Percentiles rank a stretch among this genome's conserved stretches.
These are phyloP conservation scores for Cacoxenus indagator DNA, from an alignment of 2,888 invertebrate species.

Conservation along the genomic window DNA sequence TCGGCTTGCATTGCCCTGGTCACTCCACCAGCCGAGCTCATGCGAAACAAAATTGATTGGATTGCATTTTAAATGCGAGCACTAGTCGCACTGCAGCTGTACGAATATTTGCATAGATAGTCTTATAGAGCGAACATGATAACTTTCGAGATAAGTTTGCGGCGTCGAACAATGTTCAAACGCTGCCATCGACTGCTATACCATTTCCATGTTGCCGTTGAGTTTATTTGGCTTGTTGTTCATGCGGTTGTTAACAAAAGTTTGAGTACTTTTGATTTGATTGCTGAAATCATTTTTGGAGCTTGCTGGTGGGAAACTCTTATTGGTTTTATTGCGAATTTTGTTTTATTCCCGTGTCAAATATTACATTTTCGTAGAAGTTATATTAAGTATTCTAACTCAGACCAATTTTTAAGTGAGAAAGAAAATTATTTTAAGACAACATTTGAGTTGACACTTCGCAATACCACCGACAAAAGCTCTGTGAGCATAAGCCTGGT, in stretches of 20 bases:
- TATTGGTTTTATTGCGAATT: too few species aligned
- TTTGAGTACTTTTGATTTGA: conserved; percentile 26
- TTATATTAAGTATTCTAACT: neutral
- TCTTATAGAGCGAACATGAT: conserved; percentile 8
- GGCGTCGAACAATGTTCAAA: conserved; percentile 38
- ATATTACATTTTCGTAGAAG: conserved; percentile 42
- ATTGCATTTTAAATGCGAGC: conserved; percentile 34
- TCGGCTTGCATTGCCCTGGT: conserved; percentile 21
- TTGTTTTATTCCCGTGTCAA: conserved; percentile 13
- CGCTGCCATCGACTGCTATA: conserved; percentile 42
- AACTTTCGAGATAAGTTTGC: conserved; percentile 55
- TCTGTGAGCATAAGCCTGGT: too few species aligned
- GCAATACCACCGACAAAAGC: too few species aligned
- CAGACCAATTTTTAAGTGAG: neutral
- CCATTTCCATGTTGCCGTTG: conserved; percentile 54
- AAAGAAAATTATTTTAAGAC: neutral
- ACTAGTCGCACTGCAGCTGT: conserved; percentile 39
- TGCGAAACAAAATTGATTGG: conserved; percentile 49
- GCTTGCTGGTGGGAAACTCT: neutral
- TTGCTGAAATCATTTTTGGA: conserved; percentile 37
- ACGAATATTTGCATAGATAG: neutral
- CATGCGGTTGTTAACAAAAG: conserved; percentile 9
- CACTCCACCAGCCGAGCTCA: conserved; percentile 7
- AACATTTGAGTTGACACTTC: too few species aligned
- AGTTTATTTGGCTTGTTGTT: neutral